Base-by-base conservation (phyloP, 2,113 vertebrate genomes). In the Muntiacus reevesi region DNA sequence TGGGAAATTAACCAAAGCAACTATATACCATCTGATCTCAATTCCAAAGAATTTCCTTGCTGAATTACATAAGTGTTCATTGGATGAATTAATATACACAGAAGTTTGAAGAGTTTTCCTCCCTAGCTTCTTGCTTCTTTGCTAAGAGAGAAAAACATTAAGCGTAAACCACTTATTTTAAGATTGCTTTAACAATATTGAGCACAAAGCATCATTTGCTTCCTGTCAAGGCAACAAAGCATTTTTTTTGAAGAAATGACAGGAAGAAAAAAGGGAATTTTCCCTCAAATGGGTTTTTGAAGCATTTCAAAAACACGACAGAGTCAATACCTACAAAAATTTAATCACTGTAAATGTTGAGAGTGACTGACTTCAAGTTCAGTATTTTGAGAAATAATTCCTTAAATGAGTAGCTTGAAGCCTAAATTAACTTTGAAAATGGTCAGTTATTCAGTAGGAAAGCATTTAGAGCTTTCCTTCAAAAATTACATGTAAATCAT, bases 341-440 rank as follows among this genome's bases (percentile, higher is more conserved):
- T 81, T 28, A 87, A 83, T 36, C 19, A 55, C 81, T 64, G 94
- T 57, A 85, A 64, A 94, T 85, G 40, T 40, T 17, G 27, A 93
- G 89, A 98, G 6, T 57, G 45, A 50, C 57, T 62, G 84, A 62
- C 83, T 94, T 97, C 64, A 91, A 94, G 98, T 89, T 98, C 57
- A 98, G 93, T 50, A 94, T 98, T 62, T 84, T 97, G 81, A 98
- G 76, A 97, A 98, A 92, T 97, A 98, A 97, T 98, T 98, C 71
- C 60, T 98, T 97, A 92, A 94, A 89, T 13, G 88, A 98, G 96
- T 89, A 96, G 81, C 84, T 97, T 98, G 95, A 95, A 97, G 54
- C 82, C 40, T 92, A 71, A 79, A 91, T 96, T 98, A 97, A 98
- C 92, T 97, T 98, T 97, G 94, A 76, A 97, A 98, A 81, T 76